phyloP scores from a whole-genome alignment of 2,797 vertebrate species.

The Ambastaia sidthimunki region DNA sequence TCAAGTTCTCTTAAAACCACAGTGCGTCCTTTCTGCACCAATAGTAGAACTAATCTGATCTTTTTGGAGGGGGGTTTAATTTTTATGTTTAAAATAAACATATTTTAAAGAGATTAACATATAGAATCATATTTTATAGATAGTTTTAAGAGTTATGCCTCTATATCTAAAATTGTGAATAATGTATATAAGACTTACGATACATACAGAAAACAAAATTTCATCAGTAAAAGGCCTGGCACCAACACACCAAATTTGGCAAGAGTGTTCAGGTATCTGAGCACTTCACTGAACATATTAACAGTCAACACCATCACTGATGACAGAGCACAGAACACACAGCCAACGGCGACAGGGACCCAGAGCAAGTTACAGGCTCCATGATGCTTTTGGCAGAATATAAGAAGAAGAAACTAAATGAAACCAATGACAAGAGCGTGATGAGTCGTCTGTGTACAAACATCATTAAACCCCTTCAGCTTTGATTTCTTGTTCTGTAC shows the following conservation, averaged over 20 bases:
- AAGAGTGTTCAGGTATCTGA: background rate
- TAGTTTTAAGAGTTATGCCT: background rate
- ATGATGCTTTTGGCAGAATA: background rate
- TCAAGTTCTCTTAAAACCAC: slow-evolving; percentile 12
- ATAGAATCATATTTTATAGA: background rate
- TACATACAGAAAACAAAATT: background rate
- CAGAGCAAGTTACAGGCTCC: background rate
- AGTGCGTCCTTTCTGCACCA: background rate
- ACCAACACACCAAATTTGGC: slow-evolving; percentile 4
- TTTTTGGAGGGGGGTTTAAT: too few relatives aligned
- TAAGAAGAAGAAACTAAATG: slow-evolving; percentile 20
- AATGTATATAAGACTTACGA: background rate
- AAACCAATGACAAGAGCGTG: background rate
- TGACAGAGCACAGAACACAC: too few relatives aligned
- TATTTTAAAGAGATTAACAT: background rate
- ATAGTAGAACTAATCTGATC: background rate
- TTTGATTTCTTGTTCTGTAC: background rate
- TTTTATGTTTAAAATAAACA: slow-evolving; percentile 9
- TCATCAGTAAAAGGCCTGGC: background rate
- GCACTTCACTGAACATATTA: too few relatives aligned
- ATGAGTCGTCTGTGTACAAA: slow-evolving; percentile 59
- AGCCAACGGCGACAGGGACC: too few relatives aligned
- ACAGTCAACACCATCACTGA: too few relatives aligned
- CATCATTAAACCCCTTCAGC: slow-evolving; percentile 55
- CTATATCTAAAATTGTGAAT: too few relatives aligned